Conservation (phyloP, 2,888 invertebrate species). For the Ophioninae sp. region DNA sequence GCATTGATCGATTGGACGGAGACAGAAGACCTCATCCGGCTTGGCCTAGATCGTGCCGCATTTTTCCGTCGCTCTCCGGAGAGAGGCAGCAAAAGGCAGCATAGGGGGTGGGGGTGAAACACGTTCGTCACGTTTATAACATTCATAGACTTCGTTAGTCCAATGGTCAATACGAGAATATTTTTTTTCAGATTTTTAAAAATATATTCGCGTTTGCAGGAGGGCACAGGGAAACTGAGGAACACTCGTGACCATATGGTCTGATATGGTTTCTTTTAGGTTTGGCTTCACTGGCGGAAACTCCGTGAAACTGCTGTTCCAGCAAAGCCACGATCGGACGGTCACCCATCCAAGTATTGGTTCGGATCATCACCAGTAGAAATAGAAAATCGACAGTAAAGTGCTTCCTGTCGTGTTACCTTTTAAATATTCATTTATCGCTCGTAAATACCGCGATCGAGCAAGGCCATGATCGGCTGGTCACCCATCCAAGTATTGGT, state of each 20-base stretch:
- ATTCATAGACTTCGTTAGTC: background rate
- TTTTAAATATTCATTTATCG: background rate
- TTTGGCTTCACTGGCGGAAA: background rate
- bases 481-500: background rate
- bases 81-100: conserved; percentile 1
- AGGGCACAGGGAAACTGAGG: background rate
- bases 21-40: conserved; percentile 54
- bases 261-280: background rate
- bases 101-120: background rate
- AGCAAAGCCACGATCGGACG: background rate
- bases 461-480: background rate
- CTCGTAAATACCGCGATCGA: background rate
- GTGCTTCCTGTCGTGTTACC: background rate
- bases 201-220: background rate
- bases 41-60: conserved; percentile 53
- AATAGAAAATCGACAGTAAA: background rate
- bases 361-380: background rate
- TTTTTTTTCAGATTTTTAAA: background rate
- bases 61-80: conserved; percentile 6
- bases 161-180: background rate
- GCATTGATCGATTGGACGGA: conserved; percentile 57
- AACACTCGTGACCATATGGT: background rate
- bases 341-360: background rate
- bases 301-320: background rate
- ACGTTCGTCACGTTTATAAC: background rate